phyloP scores from a whole-genome alignment of 2,888 invertebrate species.

The Cryptocheilus praepositus region DNA sequence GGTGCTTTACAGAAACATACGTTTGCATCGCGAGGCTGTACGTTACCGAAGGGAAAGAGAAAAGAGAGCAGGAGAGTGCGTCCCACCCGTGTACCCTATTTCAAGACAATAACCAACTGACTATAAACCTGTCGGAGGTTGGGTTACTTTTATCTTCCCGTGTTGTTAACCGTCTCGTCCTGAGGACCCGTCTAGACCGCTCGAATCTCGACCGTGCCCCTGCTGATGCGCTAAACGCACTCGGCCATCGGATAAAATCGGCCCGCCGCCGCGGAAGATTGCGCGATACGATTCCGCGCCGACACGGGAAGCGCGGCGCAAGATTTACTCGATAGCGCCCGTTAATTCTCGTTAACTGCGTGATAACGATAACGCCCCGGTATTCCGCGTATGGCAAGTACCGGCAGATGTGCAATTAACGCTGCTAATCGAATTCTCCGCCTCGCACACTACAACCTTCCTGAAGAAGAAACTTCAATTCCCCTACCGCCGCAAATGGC shows the following conservation, averaged over 20 bases:
- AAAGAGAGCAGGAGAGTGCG: not conserved
- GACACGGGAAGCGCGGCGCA: too few relatives aligned
- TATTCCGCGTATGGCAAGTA: too few relatives aligned
- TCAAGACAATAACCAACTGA: slow-evolving; percentile 60
- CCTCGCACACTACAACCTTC: too few relatives aligned
- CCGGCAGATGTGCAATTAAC: too few relatives aligned
- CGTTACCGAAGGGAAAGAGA: not conserved
- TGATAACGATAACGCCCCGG: too few relatives aligned
- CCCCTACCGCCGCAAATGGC: too few relatives aligned
- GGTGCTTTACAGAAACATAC: slow-evolving; percentile 26
- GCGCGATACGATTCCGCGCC: too few relatives aligned
- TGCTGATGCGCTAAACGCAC: not conserved
- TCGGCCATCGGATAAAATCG: not conserved
- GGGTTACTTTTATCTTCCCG: slow-evolving; percentile 19
- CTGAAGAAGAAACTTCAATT: too few relatives aligned
- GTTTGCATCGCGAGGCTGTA: slow-evolving; percentile 1
- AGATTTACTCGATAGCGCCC: too few relatives aligned
- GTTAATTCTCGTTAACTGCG: too few relatives aligned
- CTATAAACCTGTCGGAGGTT: slow-evolving; percentile 60
- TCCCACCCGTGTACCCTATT: slow-evolving; percentile 42
- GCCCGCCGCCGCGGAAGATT: too few relatives aligned
- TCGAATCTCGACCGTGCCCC: slow-evolving; percentile 1
- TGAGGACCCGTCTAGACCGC: slow-evolving; percentile 3
- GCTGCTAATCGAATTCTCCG: too few relatives aligned
- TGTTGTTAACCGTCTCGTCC: slow-evolving; percentile 7